A percentile compares a stretch with the other conserved stretches of the same genome.
Evolutionary conservation across 2,888 invertebrate genomes (phyloP).

Genomic region (Platynereis dumerilii): DNA sequence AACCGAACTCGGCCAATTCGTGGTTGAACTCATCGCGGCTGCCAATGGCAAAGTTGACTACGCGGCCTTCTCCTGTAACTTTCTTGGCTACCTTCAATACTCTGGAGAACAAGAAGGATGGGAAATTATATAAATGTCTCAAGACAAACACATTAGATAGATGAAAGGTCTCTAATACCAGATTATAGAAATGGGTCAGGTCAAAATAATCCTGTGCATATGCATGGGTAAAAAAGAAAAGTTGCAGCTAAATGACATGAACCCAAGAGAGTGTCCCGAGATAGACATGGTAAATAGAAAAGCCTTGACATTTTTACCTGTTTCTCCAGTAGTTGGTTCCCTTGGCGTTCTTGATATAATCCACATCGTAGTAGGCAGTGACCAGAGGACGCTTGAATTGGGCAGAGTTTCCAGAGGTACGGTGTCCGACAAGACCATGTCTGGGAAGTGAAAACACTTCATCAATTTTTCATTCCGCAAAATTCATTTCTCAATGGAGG

Average conservation of each 20-base stretch:
- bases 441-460: slow-evolving; percentile 66
- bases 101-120: slow-evolving; percentile 63
- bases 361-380: slow-evolving; percentile 91
- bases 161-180: background rate
- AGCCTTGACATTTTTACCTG: too few species aligned
- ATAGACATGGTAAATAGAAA: too few species aligned
- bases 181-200: background rate
- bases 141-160: background rate
- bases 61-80: slow-evolving; percentile 66
- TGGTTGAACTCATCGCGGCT: slow-evolving; percentile 92
- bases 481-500: too few species aligned
- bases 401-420: slow-evolving; percentile 81
- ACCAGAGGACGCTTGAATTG: slow-evolving; percentile 90
- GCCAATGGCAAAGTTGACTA: slow-evolving; percentile 86
- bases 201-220: background rate
- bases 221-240: too few species aligned
- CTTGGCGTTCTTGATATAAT: slow-evolving; percentile 95
- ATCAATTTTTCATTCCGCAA: too few species aligned
- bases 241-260: too few species aligned
- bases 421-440: slow-evolving; percentile 90
- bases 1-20: slow-evolving; percentile 92
- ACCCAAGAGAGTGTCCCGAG: too few species aligned
- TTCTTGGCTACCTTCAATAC: slow-evolving; percentile 87
- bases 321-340: slow-evolving; percentile 92
- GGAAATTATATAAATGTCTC: background rate